A percentile compares a stretch with the other conserved stretches of the same genome.
Conservation (phyloP, 2,113 vertebrate genomes). For the Ceratotherium simum region DNA sequence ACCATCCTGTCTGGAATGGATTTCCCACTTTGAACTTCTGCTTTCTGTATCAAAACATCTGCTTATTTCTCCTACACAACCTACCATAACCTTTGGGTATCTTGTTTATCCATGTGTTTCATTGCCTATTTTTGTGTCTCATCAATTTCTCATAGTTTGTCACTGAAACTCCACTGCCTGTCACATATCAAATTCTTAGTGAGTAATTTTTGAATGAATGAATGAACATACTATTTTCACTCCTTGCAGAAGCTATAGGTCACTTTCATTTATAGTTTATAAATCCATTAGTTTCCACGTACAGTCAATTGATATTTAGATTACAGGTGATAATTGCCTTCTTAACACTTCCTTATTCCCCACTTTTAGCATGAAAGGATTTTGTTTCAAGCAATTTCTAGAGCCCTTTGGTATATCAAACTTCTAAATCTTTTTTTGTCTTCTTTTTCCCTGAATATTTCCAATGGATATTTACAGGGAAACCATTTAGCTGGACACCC, state of each 20-base stretch:
- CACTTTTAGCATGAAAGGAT: conserved; percentile 62
- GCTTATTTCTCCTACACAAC: background rate
- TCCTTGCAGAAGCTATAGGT: conserved; percentile 31
- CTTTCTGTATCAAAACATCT: background rate
- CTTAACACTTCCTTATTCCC: conserved; percentile 60
- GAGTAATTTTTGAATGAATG: conserved; percentile 2
- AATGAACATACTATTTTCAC: background rate
- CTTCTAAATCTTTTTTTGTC: conserved; percentile 26
- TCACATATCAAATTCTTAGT: background rate
- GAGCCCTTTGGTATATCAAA: conserved; percentile 51
- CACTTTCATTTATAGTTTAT: conserved; percentile 28
- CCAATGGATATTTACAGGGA: background rate
- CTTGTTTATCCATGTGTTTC: background rate
- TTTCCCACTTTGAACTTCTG: background rate
- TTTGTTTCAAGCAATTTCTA: conserved; percentile 59
- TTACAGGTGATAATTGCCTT: conserved; percentile 76
- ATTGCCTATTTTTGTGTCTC: conserved; percentile 25
- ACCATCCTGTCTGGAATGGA: background rate
- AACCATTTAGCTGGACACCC: conserved; percentile 1
- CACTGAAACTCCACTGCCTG: background rate
- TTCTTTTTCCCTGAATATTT: conserved; percentile 44
- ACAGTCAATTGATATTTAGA: conserved; percentile 60
- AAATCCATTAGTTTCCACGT: conserved; percentile 14
- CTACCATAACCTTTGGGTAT: background rate
- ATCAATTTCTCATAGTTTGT: background rate